A percentile compares a stretch with the other conserved stretches of the same genome.
Evolutionary conservation across 2,797 vertebrate species (phyloP).

Genomic region (Dendrocincla fuliginosa): DNA sequence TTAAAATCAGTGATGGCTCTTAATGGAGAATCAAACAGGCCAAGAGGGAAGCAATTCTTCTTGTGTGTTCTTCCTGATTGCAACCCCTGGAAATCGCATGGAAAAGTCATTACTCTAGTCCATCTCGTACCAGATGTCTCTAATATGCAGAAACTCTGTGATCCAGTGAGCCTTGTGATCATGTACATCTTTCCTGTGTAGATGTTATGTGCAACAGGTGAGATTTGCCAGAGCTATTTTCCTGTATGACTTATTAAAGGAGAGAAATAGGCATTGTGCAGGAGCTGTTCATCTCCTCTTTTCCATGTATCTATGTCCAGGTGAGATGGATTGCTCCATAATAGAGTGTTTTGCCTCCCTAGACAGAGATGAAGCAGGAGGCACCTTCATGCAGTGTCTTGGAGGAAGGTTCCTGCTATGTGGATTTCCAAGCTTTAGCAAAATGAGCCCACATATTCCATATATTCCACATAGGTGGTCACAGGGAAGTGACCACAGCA

Average conservation of each 20-base stretch:
- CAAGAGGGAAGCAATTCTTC: background rate
- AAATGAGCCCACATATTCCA: rapidly evolving
- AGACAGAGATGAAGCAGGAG: background rate
- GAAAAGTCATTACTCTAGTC: background rate
- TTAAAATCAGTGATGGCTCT: background rate
- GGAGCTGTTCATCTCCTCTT: background rate
- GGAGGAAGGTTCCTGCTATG: background rate
- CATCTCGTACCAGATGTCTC: background rate
- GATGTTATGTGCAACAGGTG: background rate
- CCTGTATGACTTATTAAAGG: background rate
- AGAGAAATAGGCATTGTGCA: background rate
- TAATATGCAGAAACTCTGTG: background rate
- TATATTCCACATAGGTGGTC: background rate
- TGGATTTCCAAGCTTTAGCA: background rate
- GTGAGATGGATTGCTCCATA: background rate
- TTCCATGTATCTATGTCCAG: background rate
- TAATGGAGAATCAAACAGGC: background rate
- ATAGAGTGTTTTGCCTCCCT: rapidly evolving
- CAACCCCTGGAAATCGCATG: background rate
- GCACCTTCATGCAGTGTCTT: background rate
- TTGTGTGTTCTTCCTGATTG: background rate
- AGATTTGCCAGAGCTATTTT: background rate
- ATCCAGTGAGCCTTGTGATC: background rate
- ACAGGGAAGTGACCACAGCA: background rate
- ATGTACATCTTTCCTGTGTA: background rate